phyloP scores from a whole-genome alignment of 1,140 invertebrate species.

The Planococcus citri region DNA sequence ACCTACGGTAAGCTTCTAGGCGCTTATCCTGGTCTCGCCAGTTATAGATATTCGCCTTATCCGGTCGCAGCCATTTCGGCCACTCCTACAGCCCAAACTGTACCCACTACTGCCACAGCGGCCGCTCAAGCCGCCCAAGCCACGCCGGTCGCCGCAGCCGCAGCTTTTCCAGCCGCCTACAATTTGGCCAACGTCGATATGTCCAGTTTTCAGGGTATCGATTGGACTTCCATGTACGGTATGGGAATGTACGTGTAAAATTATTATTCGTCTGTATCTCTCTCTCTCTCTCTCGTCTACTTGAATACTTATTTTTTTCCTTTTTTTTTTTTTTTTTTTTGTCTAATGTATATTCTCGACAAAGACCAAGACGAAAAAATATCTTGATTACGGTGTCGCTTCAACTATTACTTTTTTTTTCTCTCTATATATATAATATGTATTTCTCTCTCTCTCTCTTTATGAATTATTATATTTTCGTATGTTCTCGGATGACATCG shows the following conservation, averaged over 20 bases:
- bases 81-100: constrained; percentile 38
- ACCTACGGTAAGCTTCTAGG: constrained; percentile 57
- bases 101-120: constrained; percentile 34
- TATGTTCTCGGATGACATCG: not conserved
- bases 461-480: not conserved
- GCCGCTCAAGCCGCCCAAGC: constrained; percentile 36
- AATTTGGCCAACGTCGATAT: constrained; percentile 74
- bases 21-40: constrained; percentile 47
- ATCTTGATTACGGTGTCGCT: too few species aligned
- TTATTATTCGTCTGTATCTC: too few species aligned
- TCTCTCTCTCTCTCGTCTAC: too few species aligned
- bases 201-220: constrained; percentile 78
- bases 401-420: too few species aligned
- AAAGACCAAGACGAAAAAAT: too few species aligned
- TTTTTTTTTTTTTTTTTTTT: too few species aligned
- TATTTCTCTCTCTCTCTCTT: too few species aligned
- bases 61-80: constrained; percentile 46
- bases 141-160: constrained; percentile 40
- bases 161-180: constrained; percentile 53
- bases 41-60: constrained; percentile 59
- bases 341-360: too few species aligned
- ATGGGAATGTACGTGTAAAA: constrained; percentile 76
- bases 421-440: too few species aligned
- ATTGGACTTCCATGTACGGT: constrained; percentile 79
- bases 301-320: too few species aligned